Base-by-base conservation (phyloP, 1,140 invertebrate species). In the Hydropsyche tenuis region DNA sequence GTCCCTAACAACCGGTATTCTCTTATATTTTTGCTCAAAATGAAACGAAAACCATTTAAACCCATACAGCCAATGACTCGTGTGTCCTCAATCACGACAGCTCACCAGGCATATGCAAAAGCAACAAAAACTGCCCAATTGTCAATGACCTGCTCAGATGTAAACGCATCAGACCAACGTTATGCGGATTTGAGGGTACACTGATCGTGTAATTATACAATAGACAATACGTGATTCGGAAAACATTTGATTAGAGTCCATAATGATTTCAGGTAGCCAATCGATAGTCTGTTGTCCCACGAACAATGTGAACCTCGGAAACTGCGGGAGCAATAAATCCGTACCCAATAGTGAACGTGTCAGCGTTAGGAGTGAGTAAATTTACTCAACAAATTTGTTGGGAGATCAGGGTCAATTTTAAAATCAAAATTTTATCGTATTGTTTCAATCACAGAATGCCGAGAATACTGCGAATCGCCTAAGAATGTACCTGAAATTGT, bases 171-270 rank as follows among this genome's bases (percentile, higher is more conserved):
- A 53, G 20, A 53, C 48, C 48, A 18, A 53, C 48, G 5, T 18
- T 53, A 53, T 53, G 48, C 16, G 16, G 48, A 18, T 53, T 18
- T 20, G 48, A 53, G 9, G 48, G 48, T 53, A 53, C 48, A 18
- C 1, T 53, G 1, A 0, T n/a, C 16, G 7, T 18, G 18, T 20
- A 2, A 18, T 53, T 53, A 1, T 18, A 53, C 1, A 18, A 53
- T 18, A 18, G n/a, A n/a, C n/a, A n/a, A n/a, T n/a, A n/a, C n/a
- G n/a, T n/a, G 3, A 37, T 9, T 37, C 30, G 9, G 30, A 37
- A 37, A 37, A 4, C 9, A 37, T 37, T 4, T 37, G 3, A 37
- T 37, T n/a, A 37, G 3, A 37, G 3, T 37, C 9, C 9, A 9
- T 4, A 37, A 37, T 37, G 30, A 37, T 37, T 37, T 4, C 9